phyloP scores from a whole-genome alignment of 2,888 invertebrate genomes.

The Drosophila stalkeri region DNA sequence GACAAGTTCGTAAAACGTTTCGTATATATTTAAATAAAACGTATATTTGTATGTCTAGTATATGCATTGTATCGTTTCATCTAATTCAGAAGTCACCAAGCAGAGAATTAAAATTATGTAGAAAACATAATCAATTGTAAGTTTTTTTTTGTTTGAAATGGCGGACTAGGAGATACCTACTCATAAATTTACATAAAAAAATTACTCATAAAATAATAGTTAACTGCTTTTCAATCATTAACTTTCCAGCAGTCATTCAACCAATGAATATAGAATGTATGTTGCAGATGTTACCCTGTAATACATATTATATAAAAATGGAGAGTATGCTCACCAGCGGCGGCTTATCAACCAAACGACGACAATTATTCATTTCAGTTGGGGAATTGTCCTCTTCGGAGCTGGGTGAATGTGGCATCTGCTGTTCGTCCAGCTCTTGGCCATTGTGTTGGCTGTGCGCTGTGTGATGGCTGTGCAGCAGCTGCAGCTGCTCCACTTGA shows the following conservation, averaged over 20 bases:
- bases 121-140: not conserved
- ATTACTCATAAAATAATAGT: not conserved
- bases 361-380: slow-evolving; percentile 94
- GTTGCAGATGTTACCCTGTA: not conserved
- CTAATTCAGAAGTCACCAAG: too few species aligned
- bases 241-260: not conserved
- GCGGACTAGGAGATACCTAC: not conserved
- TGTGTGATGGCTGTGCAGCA: slow-evolving; percentile 70
- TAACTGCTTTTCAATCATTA: not conserved
- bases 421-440: slow-evolving; percentile 41
- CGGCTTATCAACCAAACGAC: slow-evolving; percentile 92
- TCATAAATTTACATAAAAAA: not conserved
- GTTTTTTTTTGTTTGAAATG: not conserved
- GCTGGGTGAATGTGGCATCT: slow-evolving; percentile 86
- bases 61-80: too few species aligned
- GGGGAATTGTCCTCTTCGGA: slow-evolving; percentile 95
- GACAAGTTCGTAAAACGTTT: not conserved
- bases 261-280: not conserved
- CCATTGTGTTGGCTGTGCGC: slow-evolving; percentile 42
- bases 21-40: not conserved
- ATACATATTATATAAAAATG: not conserved
- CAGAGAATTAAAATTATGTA: not conserved
- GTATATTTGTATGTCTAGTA: not conserved
- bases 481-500: slow-evolving; percentile 73
- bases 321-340: slow-evolving; percentile 86